Percentiles rank a stretch among this genome's conserved stretches.
Conservation (phyloP, 2,113 vertebrate species). For the Gobio gobio region DNA sequence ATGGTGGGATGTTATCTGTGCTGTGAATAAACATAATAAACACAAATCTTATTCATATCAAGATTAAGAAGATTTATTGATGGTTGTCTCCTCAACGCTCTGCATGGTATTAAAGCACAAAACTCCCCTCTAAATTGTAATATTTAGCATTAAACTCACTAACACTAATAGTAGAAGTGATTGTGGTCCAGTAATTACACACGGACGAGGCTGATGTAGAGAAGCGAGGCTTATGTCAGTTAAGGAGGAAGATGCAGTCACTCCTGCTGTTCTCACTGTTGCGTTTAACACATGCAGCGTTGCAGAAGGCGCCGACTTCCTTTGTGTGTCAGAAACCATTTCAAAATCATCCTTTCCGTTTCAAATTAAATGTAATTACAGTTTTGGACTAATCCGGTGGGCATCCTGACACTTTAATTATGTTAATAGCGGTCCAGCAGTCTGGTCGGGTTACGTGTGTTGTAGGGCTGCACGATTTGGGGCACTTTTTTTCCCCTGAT, state of each 20-base stretch:
- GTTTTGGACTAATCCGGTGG: neutral
- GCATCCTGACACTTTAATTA: neutral
- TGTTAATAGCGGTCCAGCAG: neutral
- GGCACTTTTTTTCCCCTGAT: neutral
- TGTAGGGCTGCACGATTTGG: neutral
- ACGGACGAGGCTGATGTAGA: neutral
- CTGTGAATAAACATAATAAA: neutral
- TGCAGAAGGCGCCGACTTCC: neutral
- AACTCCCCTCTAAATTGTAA: neutral
- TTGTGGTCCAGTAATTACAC: neutral
- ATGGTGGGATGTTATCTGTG: too few species aligned
- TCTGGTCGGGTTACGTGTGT: neutral
- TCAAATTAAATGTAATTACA: neutral
- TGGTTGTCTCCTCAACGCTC: neutral
- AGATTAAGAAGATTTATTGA: neutral
- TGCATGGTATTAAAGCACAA: neutral
- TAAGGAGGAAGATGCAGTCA: neutral
- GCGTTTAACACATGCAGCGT: neutral
- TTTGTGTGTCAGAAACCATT: neutral
- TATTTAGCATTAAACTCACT: neutral
- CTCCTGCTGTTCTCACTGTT: neutral
- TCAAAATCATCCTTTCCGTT: neutral
- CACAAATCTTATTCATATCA: neutral
- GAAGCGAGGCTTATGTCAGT: neutral
- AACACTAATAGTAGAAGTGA: neutral